phyloP scores from a whole-genome alignment of 2,797 vertebrate genomes.

The Zenarchopterus dispar region DNA sequence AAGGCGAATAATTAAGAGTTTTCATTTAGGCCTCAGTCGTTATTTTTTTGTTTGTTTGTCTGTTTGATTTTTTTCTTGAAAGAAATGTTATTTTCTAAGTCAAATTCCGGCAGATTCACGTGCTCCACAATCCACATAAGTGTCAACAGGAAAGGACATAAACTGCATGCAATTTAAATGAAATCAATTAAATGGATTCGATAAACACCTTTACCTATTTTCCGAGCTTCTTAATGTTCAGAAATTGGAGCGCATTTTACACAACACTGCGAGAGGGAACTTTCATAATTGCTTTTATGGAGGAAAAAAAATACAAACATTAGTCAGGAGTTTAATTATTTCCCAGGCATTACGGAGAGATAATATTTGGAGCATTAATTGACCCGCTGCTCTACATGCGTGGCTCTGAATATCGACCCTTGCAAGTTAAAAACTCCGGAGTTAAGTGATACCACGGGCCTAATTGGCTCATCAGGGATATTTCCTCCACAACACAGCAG shows the following conservation, averaged over 20 bases:
- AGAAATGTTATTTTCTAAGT: conserved; percentile 5
- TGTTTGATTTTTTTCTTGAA: conserved; percentile 42
- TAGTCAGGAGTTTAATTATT: conserved; percentile 57
- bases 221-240: conserved; percentile 36
- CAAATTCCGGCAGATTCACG: conserved; percentile 35
- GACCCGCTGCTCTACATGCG: conserved; percentile 60
- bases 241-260: conserved; percentile 39
- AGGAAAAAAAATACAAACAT: conserved; percentile 33
- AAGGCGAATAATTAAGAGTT: conserved; percentile 20
- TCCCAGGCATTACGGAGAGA: conserved; percentile 48
- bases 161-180: conserved; percentile 49
- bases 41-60: too few relatives aligned
- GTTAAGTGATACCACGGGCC: conserved; percentile 71
- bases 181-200: conserved; percentile 68
- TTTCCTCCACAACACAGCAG: conserved; percentile 65
- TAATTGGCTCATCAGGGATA: conserved; percentile 79
- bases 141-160: conserved; percentile 52
- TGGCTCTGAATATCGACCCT: conserved; percentile 74
- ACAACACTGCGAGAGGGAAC: conserved; percentile 35
- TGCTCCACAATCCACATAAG: conserved; percentile 40
- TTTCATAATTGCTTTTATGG: conserved; percentile 47
- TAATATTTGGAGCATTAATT: conserved; percentile 70
- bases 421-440: conserved; percentile 70
- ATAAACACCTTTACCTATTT: conserved; percentile 54
- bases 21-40: conserved; percentile 50